These are phyloP conservation scores for Theocolax elegans DNA, from an alignment of 1,140 invertebrate genomes.

Conservation along the genomic window DNA sequence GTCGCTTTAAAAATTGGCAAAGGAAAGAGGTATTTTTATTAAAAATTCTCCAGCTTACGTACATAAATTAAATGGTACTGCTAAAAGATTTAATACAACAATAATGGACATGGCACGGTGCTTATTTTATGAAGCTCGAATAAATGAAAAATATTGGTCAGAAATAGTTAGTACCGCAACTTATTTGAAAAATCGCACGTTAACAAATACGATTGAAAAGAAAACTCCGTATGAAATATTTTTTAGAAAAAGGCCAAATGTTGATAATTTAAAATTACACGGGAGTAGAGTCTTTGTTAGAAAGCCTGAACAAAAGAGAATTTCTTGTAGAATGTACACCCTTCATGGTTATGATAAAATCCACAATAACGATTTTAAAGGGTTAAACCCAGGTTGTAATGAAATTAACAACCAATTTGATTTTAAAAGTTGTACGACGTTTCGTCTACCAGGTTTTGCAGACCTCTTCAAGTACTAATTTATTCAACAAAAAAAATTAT, in stretches of 20 bases:
- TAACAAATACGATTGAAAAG: neutral
- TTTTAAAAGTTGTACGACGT: too few species aligned
- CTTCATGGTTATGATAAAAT: too few species aligned
- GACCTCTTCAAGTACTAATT: too few species aligned
- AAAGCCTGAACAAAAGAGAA: conserved; percentile 41
- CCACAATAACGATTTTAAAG: too few species aligned
- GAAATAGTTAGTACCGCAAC: conserved; percentile 33
- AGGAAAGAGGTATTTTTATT: conserved; percentile 39
- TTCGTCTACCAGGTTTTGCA: too few species aligned
- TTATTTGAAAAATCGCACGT: conserved; percentile 4
- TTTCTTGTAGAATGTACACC: too few species aligned
- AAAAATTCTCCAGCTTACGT: conserved; percentile 38
- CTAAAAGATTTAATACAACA: conserved; percentile 43
- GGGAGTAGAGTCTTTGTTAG: conserved; percentile 24
- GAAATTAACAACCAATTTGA: too few species aligned
- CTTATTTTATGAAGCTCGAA: conserved; percentile 47
- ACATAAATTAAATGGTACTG: conserved; percentile 39
- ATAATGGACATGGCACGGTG: conserved; percentile 44
- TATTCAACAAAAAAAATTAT: too few species aligned
- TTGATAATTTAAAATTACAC: conserved; percentile 7
- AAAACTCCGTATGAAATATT: conserved; percentile 10
- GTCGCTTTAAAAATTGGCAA: conserved; percentile 32
- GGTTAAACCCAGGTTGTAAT: too few species aligned
- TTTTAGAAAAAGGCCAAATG: conserved; percentile 1
- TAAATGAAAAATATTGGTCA: conserved; percentile 54